Base-by-base conservation (phyloP, 2,113 vertebrate species). In the Dasyprocta punctata region DNA sequence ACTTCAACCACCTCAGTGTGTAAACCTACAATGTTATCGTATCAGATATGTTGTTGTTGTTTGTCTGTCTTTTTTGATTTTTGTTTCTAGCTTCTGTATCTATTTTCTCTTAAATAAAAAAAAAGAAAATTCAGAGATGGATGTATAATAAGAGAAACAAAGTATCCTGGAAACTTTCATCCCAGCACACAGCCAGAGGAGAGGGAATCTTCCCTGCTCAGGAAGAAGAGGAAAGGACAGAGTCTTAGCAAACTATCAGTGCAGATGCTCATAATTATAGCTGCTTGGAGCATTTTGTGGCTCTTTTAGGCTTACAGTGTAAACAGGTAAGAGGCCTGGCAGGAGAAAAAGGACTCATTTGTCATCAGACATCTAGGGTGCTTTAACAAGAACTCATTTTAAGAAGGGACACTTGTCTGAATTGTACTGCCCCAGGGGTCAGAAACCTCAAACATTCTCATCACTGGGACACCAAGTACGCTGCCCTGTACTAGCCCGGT, bases 401-500 rank as follows among this genome's bases (percentile, higher is more conserved):
- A 33, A 41, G 20, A 38, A 41, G 20, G 36, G 20, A 12, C 8
- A 22, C 20, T 22, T 41, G 69, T 71, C 17, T 71, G 36, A 38
- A 52, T 78, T 78, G 13, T 7, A 33, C 28, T 52, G 13, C 47
- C 33, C 33, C 61, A 6, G 30, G 30, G 30, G 30, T 69, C 47
- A 19, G 47, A 80, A 80, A 80, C 30, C 8, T 8, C 30, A 36
- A 36, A 22, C 5, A 22, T 20, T 36, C 33, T 5, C 49, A 24
- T 81, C 49, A 11, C 3, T 81, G 49, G 49, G 49, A 52, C 33
- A 4, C 17, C 38, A 69, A 69, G 22, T 20, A n/a, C 49, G 24
- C 11, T 41, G 19, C 33, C 17, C 16, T 36, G 17, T 1, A n/a
- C 9, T 19, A 0, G 0, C 49, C 54, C 19, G 36, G 30, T n/a